Percentiles rank a stretch among this genome's conserved stretches.
These are phyloP conservation scores for Pachyuromys duprasi DNA, from an alignment of 2,797 vertebrate genomes.

Conservation along the genomic window DNA sequence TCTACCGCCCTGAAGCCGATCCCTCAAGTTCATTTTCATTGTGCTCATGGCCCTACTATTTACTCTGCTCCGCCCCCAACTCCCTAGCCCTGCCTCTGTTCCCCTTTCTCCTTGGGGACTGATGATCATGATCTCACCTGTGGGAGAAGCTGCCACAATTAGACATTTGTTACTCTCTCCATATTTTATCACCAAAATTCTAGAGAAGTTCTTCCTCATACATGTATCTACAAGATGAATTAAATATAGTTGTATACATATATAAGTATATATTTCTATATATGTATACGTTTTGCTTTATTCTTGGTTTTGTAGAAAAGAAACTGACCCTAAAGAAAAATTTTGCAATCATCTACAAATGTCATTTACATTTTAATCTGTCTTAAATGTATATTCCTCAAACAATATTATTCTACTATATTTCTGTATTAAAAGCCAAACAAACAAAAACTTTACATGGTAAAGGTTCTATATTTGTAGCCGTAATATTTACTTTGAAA, in stretches of 20 bases:
- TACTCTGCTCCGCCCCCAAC: too few species aligned
- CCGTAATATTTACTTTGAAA: not conserved
- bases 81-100: too few species aligned
- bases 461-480: not conserved
- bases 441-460: not conserved
- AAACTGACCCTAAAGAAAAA: not conserved
- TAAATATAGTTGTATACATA: not conserved
- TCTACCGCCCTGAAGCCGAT: too few species aligned
- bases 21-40: too few species aligned
- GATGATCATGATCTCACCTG: too few species aligned
- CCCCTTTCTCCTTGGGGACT: too few species aligned
- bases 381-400: conserved; percentile 11
- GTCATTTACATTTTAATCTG: not conserved
- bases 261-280: not conserved
- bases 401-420: not conserved
- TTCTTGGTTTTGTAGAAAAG: not conserved
- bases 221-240: not conserved
- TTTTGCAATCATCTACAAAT: not conserved
- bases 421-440: conserved; percentile 49
- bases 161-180: not conserved
- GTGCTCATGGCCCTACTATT: too few species aligned
- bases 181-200: not conserved
- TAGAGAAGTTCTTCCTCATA: not conserved
- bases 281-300: not conserved
- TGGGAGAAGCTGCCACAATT: too few species aligned